These are phyloP conservation scores for Stichodactyla helianthus DNA, from an alignment of 64 coral and sea anemone species.

Conservation along the genomic window DNA sequence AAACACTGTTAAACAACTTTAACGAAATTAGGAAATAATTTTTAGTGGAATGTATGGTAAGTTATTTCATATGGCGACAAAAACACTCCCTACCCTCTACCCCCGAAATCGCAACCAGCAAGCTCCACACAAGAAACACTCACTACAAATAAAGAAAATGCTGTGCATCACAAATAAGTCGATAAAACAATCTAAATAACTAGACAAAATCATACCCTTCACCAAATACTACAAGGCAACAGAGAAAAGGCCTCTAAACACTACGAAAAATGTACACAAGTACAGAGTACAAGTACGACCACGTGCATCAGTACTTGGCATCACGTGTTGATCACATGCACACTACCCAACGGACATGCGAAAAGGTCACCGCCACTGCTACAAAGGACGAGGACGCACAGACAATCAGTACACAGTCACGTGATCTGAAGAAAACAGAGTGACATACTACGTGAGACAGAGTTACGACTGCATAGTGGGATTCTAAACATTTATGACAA, in stretches of 20 bases:
- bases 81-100: not conserved
- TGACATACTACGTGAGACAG: conserved; percentile 6
- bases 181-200: not conserved
- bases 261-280: conserved; percentile 22
- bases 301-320: conserved; percentile 30
- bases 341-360: conserved; percentile 39
- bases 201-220: not conserved
- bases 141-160: conserved; percentile 9
- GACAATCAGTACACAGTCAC: conserved; percentile 40
- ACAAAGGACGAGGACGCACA: conserved; percentile 42
- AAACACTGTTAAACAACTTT: not conserved
- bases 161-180: not conserved
- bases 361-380: conserved; percentile 38
- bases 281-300: conserved; percentile 7
- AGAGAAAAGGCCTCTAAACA: conserved; percentile 7
- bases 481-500: too few relatives aligned
- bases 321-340: conserved; percentile 34
- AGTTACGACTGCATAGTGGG: conserved; percentile 3
- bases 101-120: not conserved
- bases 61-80: not conserved
- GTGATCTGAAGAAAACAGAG: conserved; percentile 36
- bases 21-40: not conserved
- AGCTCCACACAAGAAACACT: conserved; percentile 3
- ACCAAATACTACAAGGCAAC: not conserved
- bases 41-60: not conserved